Percentiles rank a stretch among this genome's conserved stretches.
Evolutionary conservation across 2,113 vertebrate species (phyloP).

Genomic region (Cariama cristata): DNA sequence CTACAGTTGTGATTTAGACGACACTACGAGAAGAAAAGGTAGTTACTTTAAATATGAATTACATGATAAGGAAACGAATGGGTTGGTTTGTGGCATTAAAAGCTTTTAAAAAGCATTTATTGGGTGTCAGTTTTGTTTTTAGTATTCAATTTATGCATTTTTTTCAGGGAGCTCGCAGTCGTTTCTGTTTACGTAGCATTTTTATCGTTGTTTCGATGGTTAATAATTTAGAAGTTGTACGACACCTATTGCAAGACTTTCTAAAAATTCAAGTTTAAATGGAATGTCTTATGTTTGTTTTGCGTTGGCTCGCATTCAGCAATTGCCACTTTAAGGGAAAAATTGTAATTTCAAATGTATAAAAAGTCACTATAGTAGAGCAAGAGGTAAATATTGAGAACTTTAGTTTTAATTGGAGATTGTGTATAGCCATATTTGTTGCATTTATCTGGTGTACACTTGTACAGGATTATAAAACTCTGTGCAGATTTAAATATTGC

Average conservation of each 20-base stretch:
- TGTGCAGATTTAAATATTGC: neutral
- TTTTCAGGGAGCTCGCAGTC: neutral
- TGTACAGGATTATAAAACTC: slow-evolving; percentile 4
- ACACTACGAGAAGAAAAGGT: neutral
- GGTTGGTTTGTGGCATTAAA: neutral
- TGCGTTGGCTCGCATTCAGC: neutral
- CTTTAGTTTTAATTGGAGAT: slow-evolving; percentile 5
- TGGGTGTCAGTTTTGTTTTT: neutral
- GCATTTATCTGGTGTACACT: neutral
- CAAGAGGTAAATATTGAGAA: slow-evolving; percentile 44
- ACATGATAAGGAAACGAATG: neutral
- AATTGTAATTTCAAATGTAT: neutral
- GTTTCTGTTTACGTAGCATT: neutral
- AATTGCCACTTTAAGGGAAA: neutral
- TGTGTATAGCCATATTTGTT: slow-evolving; percentile 54
- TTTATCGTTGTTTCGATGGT: neutral
- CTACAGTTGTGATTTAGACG: slow-evolving; percentile 9
- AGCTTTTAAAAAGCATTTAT: slow-evolving; percentile 12
- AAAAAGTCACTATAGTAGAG: slow-evolving; percentile 32
- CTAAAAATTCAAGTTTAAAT: slow-evolving; percentile 52
- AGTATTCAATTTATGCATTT: neutral
- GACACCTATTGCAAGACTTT: slow-evolving; percentile 6
- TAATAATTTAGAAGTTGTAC: slow-evolving; percentile 27
- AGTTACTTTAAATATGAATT: slow-evolving; percentile 23
- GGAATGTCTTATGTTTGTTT: neutral